Conservation (phyloP, 2,797 vertebrate species). For the Argentina silus region DNA sequence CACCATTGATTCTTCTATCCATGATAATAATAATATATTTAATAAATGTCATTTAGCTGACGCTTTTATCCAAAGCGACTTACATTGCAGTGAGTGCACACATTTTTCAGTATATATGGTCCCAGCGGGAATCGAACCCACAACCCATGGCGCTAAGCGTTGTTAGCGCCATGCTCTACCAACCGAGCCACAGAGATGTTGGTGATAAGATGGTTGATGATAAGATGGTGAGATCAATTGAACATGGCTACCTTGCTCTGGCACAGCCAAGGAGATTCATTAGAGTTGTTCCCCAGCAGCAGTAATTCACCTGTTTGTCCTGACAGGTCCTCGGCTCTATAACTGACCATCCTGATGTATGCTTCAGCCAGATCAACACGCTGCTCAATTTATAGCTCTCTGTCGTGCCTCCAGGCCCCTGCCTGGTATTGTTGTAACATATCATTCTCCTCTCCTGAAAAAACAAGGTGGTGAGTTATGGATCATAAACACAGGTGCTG, state of each 20-base stretch:
- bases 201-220: no score
- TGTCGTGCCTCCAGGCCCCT: conserved; percentile 19
- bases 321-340: not conserved
- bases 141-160: no score
- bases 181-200: no score
- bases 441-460: conserved; percentile 16
- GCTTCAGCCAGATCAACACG: not conserved
- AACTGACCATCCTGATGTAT: conserved; percentile 28
- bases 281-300: conserved; percentile 12
- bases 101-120: no score
- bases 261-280: conserved; percentile 17
- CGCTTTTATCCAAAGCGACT: no score
- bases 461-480: conserved; percentile 10
- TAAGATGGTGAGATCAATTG: conserved; percentile 17
- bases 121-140: no score
- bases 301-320: conserved; percentile 10
- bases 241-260: conserved; percentile 8
- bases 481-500: conserved; percentile 26
- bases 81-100: no score
- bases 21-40: no score
- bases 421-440: not conserved
- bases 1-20: no score
- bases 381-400: conserved; percentile 40
- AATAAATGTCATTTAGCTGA: no score
- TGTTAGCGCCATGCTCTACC: no score